Evolutionary conservation across 2,888 invertebrate species (phyloP), one percentile per base, ranked within the genome.

Genomic region (Asteroscopus sphinx): DNA sequence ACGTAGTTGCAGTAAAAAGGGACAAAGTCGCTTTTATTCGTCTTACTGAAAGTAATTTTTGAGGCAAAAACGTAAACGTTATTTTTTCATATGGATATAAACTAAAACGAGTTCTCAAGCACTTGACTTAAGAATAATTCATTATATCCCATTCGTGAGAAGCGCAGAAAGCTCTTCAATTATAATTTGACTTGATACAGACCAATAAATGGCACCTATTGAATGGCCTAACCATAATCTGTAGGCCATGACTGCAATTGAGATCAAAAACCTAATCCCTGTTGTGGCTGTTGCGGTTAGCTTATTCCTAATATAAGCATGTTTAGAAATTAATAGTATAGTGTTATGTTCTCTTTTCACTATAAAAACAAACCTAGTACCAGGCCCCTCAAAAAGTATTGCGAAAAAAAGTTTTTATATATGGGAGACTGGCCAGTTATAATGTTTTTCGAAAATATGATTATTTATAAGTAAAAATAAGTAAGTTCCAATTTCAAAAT

Each of bases 231-330:
- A 48, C 60, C 60, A 59, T 66, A 54, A 49, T 65, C 39, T 71
- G 3, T 37, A 51, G 58, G 30, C 72, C 67, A 33, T 68, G 67
- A 71, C 67, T 60, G 71, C 53, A 65, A 66, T 71, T 54, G 36
- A 71, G 71, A 71, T 47, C 54, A 51, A 40, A 70, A 48, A 58
- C 71, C 71, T 58, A 49, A 64, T 41, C 42, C 52, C 21, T 46
- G 42, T 69, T 64, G 67, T 40, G 65, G 70, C 25, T 64, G 58
- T 53, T 70, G 67, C 46, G 59, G 71, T 70, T 53, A 39, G 26
- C 25, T 12, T 35, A 37, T 45, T 51, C 26, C 13, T 13, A 55
- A 42, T 49, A 42, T 25, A 63, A 51, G 41, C 37, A 54, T 30
- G 13, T 30, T 17, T 28, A 37, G 17, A 37, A 28, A 54, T 41